phyloP scores from a whole-genome alignment of 2,797 vertebrate genomes.

The Coreius guichenoti region DNA sequence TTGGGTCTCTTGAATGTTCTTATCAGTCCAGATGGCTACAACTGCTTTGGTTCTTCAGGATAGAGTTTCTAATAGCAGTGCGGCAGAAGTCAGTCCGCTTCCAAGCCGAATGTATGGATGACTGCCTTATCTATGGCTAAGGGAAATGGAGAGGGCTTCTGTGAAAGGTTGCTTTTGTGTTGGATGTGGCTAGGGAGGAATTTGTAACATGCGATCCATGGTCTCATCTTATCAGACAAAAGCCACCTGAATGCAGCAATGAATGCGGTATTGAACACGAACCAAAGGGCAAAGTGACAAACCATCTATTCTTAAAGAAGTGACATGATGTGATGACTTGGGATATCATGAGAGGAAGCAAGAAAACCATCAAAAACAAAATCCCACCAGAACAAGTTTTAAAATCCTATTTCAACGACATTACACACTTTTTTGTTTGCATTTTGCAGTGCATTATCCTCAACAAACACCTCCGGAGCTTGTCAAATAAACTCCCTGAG shows the following conservation, averaged over 20 bases:
- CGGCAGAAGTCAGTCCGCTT: conserved; percentile 24
- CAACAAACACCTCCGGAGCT: neutral
- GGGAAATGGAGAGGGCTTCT: conserved; percentile 62
- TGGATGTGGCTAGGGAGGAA: conserved; percentile 46
- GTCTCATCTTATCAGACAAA: conserved; percentile 29
- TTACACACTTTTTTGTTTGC: neutral
- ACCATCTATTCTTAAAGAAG: neutral
- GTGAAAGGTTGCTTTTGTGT: conserved; percentile 55
- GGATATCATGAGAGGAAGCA: neutral
- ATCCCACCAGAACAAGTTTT: neutral
- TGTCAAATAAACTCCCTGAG: conserved; percentile 12
- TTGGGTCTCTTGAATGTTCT: conserved; percentile 19
- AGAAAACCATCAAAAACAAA: conserved; percentile 3
- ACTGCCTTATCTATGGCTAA: conserved; percentile 51
- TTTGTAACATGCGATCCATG: conserved; percentile 30
- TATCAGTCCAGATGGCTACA: conserved; percentile 46
- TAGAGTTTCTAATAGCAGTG: conserved; percentile 39
- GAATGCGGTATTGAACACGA: conserved; percentile 16
- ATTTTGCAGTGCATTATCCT: conserved; percentile 1
- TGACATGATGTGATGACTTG: conserved; percentile 8
- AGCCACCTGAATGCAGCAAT: conserved; percentile 18
- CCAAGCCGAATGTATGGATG: conserved; percentile 35
- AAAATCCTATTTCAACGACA: neutral
- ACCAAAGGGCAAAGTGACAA: conserved; percentile 11
- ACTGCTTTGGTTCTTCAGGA: conserved; percentile 25